Percentiles rank a stretch among this genome's conserved stretches.
These are phyloP conservation scores for Apteryx owenii DNA, from an alignment of 2,113 vertebrate species.

Conservation along the genomic window DNA sequence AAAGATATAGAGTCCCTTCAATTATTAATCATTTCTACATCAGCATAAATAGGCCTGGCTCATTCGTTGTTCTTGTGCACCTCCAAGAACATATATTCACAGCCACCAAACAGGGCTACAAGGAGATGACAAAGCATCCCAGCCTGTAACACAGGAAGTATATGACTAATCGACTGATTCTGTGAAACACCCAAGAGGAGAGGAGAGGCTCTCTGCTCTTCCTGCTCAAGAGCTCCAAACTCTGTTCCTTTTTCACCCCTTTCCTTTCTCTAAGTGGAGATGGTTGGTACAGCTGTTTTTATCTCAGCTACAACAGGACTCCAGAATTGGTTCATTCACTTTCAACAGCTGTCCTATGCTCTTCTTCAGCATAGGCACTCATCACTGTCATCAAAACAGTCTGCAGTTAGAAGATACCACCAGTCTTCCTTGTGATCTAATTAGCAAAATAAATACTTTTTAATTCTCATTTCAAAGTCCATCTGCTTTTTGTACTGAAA, in stretches of 20 bases:
- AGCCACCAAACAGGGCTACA: not conserved
- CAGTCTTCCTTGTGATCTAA: not conserved
- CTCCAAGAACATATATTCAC: not conserved
- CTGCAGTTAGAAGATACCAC: not conserved
- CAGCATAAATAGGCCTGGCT: not conserved
- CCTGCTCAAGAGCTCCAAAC: not conserved
- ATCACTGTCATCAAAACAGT: not conserved
- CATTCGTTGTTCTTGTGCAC: not conserved
- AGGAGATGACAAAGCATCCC: not conserved
- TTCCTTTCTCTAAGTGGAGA: not conserved
- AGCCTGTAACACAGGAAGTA: not conserved
- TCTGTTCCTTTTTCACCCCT: not conserved
- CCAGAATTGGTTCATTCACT: not conserved
- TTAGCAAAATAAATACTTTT: not conserved
- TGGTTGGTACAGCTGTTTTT: not conserved
- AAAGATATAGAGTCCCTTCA: not conserved
- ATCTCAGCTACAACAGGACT: not conserved
- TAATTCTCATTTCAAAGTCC: not conserved
- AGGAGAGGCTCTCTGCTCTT: not conserved
- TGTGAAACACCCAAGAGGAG: not conserved
- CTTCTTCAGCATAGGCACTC: not conserved
- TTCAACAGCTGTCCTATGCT: not conserved
- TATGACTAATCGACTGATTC: not conserved
- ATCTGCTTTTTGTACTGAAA: not conserved
- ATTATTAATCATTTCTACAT: not conserved